Evolutionary conservation across 2,888 invertebrate genomes (phyloP), one percentile per base, ranked within the genome.

Genomic region (Tanytarsus gracilentus): DNA sequence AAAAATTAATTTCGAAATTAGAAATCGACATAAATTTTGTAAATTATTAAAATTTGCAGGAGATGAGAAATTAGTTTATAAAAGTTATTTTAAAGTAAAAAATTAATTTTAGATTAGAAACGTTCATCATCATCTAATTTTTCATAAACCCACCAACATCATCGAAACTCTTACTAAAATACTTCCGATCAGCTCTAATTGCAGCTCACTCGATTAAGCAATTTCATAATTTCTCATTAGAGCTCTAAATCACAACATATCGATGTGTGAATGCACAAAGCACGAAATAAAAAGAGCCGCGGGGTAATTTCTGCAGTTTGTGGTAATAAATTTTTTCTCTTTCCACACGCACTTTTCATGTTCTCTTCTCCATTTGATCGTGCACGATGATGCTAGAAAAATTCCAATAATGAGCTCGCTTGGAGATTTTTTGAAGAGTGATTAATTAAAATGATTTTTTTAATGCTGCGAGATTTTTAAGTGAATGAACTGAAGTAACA

Each of bases 331-430:
- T 44, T 18, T 44, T 11, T 18, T 8, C 14, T 21, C 18, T 18
- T n/a, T n/a, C n/a, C n/a, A 23, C 44, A 44, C 44, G 44, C 44
- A 44, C 16, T 44, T 44, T 18, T 44, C 44, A 23, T 44, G 44
- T 44, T 44, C 44, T 36, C 14, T 16, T 36, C 36, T 36, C 36
- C 16, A 16, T 36, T 14, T 36, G 36, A n/a, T 44, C 44, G 44
- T 18, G 44, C 44, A 44, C 21, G n/a, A n/a, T n/a, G n/a, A n/a
- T n/a, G n/a, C n/a, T n/a, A n/a, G n/a, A n/a, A n/a, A n/a, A n/a
- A n/a, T n/a, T n/a, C n/a, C n/a, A n/a, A n/a, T n/a, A n/a, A n/a
- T n/a, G n/a, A n/a, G n/a, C n/a, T n/a, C n/a, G n/a, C n/a, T n/a
- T n/a, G n/a, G n/a, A n/a, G n/a, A n/a, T n/a, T n/a, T n/a, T n/a